Conservation (phyloP, 2,888 invertebrate species). For the Ethmia dodecea region DNA sequence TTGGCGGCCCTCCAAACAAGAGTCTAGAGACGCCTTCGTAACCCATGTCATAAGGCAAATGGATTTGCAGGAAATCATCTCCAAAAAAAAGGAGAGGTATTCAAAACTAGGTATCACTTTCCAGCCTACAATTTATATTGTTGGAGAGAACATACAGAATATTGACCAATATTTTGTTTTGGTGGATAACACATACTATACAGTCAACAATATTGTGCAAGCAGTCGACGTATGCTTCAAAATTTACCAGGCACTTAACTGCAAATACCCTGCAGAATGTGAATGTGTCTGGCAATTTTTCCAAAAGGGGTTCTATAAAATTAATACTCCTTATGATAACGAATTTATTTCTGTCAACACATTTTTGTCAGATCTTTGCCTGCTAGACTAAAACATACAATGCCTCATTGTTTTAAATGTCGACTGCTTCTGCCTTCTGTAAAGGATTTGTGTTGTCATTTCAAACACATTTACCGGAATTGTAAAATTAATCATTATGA, state of each 20-base stretch:
- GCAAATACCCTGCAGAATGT: constrained; percentile 8
- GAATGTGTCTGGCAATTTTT: constrained; percentile 22
- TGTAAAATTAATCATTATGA: neutral
- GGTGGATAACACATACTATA: too few species aligned
- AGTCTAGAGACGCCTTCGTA: neutral
- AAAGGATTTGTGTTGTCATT: neutral
- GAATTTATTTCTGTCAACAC: neutral
- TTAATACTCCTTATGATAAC: neutral
- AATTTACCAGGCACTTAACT: too few species aligned
- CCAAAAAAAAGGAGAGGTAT: neutral
- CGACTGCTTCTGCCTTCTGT: neutral
- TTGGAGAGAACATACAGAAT: too few species aligned
- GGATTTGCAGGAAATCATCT: neutral
- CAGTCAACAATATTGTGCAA: too few species aligned
- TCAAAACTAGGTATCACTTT: too few species aligned
- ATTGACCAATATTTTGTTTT: too few species aligned
- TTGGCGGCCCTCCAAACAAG: neutral
- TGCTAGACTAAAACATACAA: neutral
- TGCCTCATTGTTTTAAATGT: neutral
- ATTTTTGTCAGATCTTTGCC: neutral
- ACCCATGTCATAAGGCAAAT: neutral
- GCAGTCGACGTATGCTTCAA: too few species aligned
- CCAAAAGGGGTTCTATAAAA: neutral
- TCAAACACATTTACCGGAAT: too few species aligned
- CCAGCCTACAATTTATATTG: too few species aligned